Evolutionary conservation across 2,888 invertebrate genomes (phyloP).

Genomic region (Napeogenes inachia): DNA sequence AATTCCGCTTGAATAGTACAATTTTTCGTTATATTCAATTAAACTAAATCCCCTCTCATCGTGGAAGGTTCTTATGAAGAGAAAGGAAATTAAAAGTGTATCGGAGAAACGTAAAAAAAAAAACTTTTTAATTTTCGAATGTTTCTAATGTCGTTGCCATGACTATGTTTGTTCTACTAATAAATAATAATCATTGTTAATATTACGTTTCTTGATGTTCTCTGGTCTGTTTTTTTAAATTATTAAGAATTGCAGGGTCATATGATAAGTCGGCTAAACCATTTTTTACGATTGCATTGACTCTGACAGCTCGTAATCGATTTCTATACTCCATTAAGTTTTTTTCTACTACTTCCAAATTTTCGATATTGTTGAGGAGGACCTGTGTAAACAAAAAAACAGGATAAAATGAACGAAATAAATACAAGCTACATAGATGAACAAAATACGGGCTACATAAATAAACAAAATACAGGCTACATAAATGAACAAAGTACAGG

Average conservation of each 20-base stretch:
- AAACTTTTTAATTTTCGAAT: too few species aligned
- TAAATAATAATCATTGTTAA: too few species aligned
- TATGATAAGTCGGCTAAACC: constrained; percentile 63
- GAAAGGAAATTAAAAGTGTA: too few species aligned
- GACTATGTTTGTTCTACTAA: too few species aligned
- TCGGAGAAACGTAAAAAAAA: too few species aligned
- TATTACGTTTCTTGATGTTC: not conserved
- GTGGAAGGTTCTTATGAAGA: too few species aligned
- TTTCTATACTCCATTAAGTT: constrained; percentile 51
- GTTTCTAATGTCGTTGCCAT: too few species aligned
- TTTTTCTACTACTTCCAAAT: constrained; percentile 59
- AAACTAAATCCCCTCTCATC: not conserved
- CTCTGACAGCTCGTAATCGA: constrained; percentile 57
- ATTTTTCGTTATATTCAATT: not conserved
- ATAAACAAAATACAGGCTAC: too few species aligned
- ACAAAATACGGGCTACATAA: too few species aligned
- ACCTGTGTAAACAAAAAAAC: constrained; percentile 45
- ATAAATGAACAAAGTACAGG: too few species aligned
- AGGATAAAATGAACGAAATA: too few species aligned
- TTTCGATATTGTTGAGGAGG: constrained; percentile 63
- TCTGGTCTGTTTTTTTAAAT: constrained; percentile 31
- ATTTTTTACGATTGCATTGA: constrained; percentile 57
- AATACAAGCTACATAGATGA: not conserved
- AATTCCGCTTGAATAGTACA: too few species aligned
- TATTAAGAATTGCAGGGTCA: constrained; percentile 44